A percentile compares a stretch with the other conserved stretches of the same genome.
phyloP scores from a whole-genome alignment of 2,113 vertebrate species.

The Colinus virginianus region DNA sequence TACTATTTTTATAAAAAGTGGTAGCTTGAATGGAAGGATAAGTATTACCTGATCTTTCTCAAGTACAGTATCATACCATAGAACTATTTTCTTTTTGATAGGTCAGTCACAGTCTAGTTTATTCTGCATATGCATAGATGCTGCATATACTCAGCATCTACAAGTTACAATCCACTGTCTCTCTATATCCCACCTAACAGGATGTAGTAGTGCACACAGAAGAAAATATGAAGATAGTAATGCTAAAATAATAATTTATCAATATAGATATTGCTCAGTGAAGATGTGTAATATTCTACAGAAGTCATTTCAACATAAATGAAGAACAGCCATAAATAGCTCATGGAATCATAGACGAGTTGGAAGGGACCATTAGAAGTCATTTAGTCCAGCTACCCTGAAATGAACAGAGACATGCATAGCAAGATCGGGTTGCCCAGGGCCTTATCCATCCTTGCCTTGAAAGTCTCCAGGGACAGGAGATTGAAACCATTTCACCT shows the following conservation, averaged over 20 bases:
- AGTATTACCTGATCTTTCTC: background rate
- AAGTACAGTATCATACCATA: background rate
- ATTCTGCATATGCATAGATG: background rate
- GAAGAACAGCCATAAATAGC: background rate
- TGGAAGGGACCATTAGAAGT: too few species aligned
- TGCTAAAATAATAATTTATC: background rate
- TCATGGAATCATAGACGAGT: too few species aligned
- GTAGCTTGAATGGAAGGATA: background rate
- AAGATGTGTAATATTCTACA: background rate
- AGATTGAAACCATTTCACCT: too few species aligned
- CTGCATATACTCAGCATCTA: background rate
- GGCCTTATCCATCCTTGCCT: too few species aligned
- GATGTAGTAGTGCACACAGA: background rate
- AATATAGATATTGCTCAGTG: background rate
- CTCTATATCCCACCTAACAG: background rate
- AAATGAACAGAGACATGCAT: too few species aligned
- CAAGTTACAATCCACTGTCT: background rate
- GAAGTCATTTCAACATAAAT: background rate
- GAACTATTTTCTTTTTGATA: background rate
- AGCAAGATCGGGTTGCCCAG: too few species aligned
- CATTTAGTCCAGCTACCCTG: too few species aligned
- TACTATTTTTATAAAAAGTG: background rate
- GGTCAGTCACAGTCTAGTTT: background rate
- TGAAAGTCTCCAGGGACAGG: too few species aligned
- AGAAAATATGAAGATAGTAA: background rate